Base-by-base conservation (phyloP, 2,888 invertebrate species). In the Himalopsyche anomala region DNA sequence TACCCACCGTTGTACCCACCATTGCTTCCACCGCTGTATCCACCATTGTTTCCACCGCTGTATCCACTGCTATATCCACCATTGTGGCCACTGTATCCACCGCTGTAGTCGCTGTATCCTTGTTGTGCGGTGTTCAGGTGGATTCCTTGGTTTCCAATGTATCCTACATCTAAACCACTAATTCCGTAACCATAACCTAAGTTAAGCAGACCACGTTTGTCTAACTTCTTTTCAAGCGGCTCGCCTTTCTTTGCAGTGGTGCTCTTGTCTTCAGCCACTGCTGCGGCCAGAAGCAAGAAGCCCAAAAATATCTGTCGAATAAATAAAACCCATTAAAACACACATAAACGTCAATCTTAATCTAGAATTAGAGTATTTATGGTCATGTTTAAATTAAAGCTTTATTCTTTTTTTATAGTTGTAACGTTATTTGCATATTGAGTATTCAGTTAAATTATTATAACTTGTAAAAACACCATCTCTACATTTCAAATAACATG, bases 111-210 rank as follows among this genome's bases (percentile, higher is more conserved):
- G 89, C 89, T 89, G 90, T 94, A 92, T 38, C 94, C 94, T 80
- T 94, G 94, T 82, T 94, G 94, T 84, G 92, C 84, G 9, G 94
- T 94, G 8, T 62, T 62, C 11, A 4, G 62, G 15, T n/a, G 19
- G 11, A 62, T 19, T 51, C 87, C 87, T 83, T 91, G 90, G 88
- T 94, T 94, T 54, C 95, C 95, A 89, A 96, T 93, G 91, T 95
- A 95, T 82, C 96, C 96, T 89, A 96, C 91, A 90, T 96, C 96
- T 89, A 96, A 94, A 89, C 96, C 96, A 90, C 95, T 94, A 90
- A 95, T 94, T 87, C 96, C 96, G 91, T 97, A 96, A 84, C 97
- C 97, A 90, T 96, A 96, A 89, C 96, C 97, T 90, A 96, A 93
- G 91, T 96, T 95, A 87, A 96, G 93, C 89, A 97, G 94, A 89